Conservation (phyloP, 2,888 invertebrate species). For the Lapara coniferarum region DNA sequence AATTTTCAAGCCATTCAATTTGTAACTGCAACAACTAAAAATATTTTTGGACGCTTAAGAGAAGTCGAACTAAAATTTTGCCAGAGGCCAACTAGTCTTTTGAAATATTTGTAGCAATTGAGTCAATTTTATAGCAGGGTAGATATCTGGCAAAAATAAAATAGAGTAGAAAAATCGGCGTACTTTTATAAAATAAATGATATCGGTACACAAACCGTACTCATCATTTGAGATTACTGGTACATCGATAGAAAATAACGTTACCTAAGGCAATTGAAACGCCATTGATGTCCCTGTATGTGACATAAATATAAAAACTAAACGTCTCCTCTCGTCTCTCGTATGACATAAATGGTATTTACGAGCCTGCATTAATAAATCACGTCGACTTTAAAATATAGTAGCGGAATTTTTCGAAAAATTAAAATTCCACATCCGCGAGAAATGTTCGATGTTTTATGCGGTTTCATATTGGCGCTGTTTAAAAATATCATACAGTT, state of each 20-base stretch:
- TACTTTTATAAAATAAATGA: slow-evolving; percentile 17
- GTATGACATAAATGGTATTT: slow-evolving; percentile 67
- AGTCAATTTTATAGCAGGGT: slow-evolving; percentile 25
- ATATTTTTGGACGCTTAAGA: slow-evolving; percentile 22
- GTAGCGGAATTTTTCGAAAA: slow-evolving; percentile 63
- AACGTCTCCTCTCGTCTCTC: slow-evolving; percentile 59
- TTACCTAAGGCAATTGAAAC: slow-evolving; percentile 43
- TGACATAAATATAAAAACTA: slow-evolving; percentile 51
- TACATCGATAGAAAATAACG: slow-evolving; percentile 22
- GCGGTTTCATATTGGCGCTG: slow-evolving; percentile 63
- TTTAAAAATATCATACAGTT: slow-evolving; percentile 63
- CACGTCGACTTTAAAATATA: slow-evolving; percentile 71
- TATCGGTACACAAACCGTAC: slow-evolving; percentile 21
- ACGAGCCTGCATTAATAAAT: slow-evolving; percentile 72
- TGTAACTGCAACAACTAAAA: slow-evolving; percentile 18
- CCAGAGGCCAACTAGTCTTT: slow-evolving; percentile 26
- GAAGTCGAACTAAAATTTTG: slow-evolving; percentile 20
- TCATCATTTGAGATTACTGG: slow-evolving; percentile 20
- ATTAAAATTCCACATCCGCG: slow-evolving; percentile 68
- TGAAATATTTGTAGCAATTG: slow-evolving; percentile 25
- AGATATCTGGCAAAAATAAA: slow-evolving; percentile 25
- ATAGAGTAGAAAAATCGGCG: slow-evolving; percentile 21
- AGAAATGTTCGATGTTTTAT: slow-evolving; percentile 70
- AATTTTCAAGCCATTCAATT: slow-evolving; percentile 7
- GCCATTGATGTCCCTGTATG: slow-evolving; percentile 49